Conservation (phyloP, 64 coral and sea anemone species). For the Montipora efflorescens region DNA sequence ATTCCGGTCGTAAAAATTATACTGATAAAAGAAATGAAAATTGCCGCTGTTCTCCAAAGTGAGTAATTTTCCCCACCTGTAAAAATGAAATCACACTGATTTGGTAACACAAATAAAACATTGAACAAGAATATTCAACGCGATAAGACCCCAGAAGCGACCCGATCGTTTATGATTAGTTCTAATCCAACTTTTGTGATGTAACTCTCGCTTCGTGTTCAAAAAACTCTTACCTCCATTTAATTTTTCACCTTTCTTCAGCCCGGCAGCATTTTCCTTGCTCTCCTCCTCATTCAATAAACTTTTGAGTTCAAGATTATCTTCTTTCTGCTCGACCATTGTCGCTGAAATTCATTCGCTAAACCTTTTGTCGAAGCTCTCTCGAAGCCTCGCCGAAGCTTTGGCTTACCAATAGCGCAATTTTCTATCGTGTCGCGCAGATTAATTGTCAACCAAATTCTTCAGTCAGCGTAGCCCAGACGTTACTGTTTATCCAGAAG, state of each 20-base stretch:
- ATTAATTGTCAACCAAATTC: background rate
- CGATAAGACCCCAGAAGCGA: too few relatives aligned
- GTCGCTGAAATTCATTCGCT: background rate
- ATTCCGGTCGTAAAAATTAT: constrained; percentile 52
- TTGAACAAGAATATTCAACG: too few relatives aligned
- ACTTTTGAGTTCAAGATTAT: background rate
- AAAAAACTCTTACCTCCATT: background rate
- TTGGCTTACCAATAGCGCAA: too few relatives aligned
- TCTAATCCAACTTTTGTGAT: too few relatives aligned
- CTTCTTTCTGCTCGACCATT: background rate
- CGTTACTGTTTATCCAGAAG: background rate
- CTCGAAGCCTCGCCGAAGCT: background rate
- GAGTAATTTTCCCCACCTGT: background rate
- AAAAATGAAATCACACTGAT: background rate
- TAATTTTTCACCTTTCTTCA: background rate
- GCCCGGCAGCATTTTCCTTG: background rate
- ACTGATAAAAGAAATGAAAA: constrained; percentile 40
- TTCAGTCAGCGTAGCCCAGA: background rate
- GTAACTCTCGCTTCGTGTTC: background rate
- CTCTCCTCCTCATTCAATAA: background rate
- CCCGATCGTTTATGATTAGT: too few relatives aligned
- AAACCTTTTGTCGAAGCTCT: background rate
- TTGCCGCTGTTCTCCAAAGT: constrained; percentile 56
- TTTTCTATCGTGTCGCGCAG: too few relatives aligned
- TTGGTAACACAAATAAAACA: background rate